Percentiles rank a stretch among this genome's conserved stretches.
phyloP scores from a whole-genome alignment of 2,888 invertebrate genomes.

The Escarpia spicata region DNA sequence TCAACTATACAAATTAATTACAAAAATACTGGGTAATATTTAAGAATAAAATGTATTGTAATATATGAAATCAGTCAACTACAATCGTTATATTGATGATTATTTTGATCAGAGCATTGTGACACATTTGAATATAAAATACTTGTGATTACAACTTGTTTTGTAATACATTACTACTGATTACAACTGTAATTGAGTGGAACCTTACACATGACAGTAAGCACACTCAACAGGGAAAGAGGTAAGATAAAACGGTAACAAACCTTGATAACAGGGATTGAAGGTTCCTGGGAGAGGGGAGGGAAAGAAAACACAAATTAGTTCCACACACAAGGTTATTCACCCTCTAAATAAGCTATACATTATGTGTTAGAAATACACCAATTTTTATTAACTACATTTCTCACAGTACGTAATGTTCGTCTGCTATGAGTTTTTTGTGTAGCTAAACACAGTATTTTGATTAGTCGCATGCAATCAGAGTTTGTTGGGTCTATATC shows the following conservation, averaged over 20 bases:
- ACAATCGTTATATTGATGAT: background rate
- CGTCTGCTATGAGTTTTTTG: background rate
- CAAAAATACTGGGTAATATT: too few relatives aligned
- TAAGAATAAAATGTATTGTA: background rate
- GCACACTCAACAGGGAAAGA: background rate
- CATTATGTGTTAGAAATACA: background rate
- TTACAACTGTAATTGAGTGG: background rate
- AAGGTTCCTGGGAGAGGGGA: background rate
- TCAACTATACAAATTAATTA: too few relatives aligned
- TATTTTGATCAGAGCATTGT: background rate
- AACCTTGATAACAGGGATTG: conserved; percentile 26
- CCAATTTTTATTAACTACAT: background rate
- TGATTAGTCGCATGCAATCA: background rate
- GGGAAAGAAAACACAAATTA: background rate
- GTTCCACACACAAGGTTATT: background rate
- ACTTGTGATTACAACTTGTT: background rate
- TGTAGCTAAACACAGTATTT: background rate
- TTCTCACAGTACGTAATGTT: background rate
- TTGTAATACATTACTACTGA: background rate
- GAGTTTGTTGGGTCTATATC: background rate
- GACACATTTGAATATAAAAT: background rate
- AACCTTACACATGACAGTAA: background rate
- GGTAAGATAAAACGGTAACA: background rate
- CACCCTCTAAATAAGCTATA: background rate
- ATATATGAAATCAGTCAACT: background rate